A percentile compares a stretch with the other conserved stretches of the same genome.
Conservation (phyloP, 2,113 vertebrate species). For the Lophochroa leadbeateri region DNA sequence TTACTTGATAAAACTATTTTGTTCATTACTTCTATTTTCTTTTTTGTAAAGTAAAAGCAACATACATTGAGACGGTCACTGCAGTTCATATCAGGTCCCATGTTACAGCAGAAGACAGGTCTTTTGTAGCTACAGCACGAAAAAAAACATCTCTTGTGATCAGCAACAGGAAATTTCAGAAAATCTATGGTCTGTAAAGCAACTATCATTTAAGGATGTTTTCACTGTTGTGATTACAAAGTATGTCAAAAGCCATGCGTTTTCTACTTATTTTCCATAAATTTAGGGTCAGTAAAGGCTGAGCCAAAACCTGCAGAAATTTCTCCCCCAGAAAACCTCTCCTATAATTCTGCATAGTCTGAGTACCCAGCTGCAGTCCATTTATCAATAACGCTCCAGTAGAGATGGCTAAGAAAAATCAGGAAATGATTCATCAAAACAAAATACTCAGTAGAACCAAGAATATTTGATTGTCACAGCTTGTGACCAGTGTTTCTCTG, state of each 20-base stretch:
- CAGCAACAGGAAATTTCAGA: constrained; percentile 8
- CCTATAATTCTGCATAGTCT: not conserved
- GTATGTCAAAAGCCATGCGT: not conserved
- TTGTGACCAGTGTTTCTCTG: not conserved
- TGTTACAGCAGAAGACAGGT: constrained; percentile 16
- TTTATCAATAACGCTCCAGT: not conserved
- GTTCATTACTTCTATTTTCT: not conserved
- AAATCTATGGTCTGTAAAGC: not conserved
- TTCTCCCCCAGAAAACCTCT: not conserved
- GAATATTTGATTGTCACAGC: not conserved
- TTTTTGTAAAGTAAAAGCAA: not conserved
- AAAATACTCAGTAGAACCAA: not conserved
- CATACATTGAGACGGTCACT: not conserved
- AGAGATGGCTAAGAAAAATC: not conserved
- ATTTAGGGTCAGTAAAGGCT: not conserved
- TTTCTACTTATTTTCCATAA: not conserved
- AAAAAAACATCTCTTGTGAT: constrained; percentile 21
- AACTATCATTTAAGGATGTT: not conserved
- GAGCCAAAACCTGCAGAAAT: not conserved
- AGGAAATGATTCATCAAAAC: not conserved
- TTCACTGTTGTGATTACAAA: not conserved
- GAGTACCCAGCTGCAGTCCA: not conserved
- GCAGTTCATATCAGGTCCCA: not conserved
- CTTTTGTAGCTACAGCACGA: not conserved
- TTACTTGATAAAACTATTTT: constrained; percentile 39